Base-by-base conservation (phyloP, 2,888 invertebrate species). In the Unio pictorum region DNA sequence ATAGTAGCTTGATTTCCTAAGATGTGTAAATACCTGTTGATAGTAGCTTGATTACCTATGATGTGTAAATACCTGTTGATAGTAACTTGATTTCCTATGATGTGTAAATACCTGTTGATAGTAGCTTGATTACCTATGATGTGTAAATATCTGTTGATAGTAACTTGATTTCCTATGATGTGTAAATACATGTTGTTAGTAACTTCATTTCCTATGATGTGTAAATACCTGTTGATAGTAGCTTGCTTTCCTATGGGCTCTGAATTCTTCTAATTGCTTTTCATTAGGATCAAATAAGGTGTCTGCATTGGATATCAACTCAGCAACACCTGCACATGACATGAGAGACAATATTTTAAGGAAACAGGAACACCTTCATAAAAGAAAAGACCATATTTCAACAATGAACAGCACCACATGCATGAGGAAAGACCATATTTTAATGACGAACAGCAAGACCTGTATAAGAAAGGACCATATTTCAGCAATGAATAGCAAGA, bases 291-390 rank as follows among this genome's bases (percentile, higher is more conserved):
- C 86, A 71, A 88, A 82, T 67, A 88, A 88, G 60, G 93, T 82
- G 69, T 87, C 81, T 30, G 89, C 84, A 77, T 90, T 90, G 73
- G 91, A 90, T 66, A 93, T 90, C 61, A 96, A 85, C 75, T 92
- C 91, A 72, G 93, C 95, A 61, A 95, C 83, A 68, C 83, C 87
- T 89, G 68, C 20, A 71, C 18, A 61, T 23, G 17, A 55, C 2
- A 54, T 7, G 6, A 26, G 15, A 57, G 60, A 60, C 26, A 4
- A 23, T 7, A 30, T 45, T 45, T 18, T 17, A 66, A 45, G 6
- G 18, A 34, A 34, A 34, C 91, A 72, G 93, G 95, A 61, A 95
- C 83, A 68, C 83, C 87, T 88, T 66, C 20, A 71, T n/a, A 61
- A 28, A 11, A 55, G 3, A 54, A 45, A 17, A 57, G 60, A 60